These are phyloP conservation scores for Tetramorium parvispinum DNA, from an alignment of 1,140 invertebrate genomes.

Conservation along the genomic window DNA sequence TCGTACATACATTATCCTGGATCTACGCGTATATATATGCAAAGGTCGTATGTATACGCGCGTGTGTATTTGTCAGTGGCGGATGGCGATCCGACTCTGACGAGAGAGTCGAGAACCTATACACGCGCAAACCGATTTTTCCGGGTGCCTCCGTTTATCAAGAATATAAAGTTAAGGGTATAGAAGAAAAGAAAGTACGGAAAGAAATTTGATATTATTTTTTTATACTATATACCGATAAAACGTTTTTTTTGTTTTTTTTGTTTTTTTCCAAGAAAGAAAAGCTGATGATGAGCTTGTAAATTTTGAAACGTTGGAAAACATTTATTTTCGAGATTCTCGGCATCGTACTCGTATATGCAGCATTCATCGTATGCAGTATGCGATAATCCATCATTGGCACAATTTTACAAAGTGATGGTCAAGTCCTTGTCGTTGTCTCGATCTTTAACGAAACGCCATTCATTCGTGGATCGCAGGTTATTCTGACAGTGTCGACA, in stretches of 20 bases:
- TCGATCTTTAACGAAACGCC: constrained; percentile 53
- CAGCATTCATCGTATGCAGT: neutral
- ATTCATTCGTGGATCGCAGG: constrained; percentile 43
- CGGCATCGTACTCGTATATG: neutral
- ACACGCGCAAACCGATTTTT: neutral
- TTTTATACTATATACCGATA: neutral
- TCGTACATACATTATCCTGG: constrained; percentile 36
- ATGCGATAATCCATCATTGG: neutral
- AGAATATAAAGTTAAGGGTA: neutral
- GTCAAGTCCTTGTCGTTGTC: constrained; percentile 34
- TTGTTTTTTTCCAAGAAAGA: neutral
- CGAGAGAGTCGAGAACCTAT: neutral
- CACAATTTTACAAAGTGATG: constrained; percentile 24
- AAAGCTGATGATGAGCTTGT: neutral
- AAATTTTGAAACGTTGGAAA: neutral
- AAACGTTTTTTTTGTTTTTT: neutral
- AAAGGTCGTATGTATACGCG: neutral
- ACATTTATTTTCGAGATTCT: neutral
- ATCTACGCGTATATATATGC: neutral
- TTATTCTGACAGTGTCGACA: constrained; percentile 33
- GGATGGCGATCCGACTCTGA: neutral
- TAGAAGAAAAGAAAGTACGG: too few species aligned
- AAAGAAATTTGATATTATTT: neutral
- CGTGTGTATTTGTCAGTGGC: constrained; percentile 2
- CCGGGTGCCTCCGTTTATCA: too few species aligned